Conservation (phyloP, 2,113 vertebrate species). For the Pseudorectes ferrugineus region DNA sequence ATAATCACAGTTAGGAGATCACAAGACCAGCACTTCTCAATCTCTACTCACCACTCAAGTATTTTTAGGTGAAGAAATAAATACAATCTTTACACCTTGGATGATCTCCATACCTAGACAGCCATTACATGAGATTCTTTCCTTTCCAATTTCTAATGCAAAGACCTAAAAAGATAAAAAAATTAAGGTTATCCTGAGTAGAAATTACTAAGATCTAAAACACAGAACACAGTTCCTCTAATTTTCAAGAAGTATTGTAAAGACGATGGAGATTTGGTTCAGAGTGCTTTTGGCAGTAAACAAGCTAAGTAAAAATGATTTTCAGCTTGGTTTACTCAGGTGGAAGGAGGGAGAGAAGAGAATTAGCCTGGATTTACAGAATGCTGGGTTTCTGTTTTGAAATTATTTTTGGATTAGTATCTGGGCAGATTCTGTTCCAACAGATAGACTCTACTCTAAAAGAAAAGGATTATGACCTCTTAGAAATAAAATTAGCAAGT, state of each 20-base stretch:
- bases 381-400: background rate
- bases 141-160: background rate
- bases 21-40: background rate
- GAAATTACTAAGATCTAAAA: background rate
- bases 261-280: background rate
- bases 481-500: background rate
- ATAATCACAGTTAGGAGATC: background rate
- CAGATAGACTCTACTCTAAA: background rate
- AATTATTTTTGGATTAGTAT: background rate
- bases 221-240: background rate
- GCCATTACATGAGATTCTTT: background rate
- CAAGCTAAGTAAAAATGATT: background rate
- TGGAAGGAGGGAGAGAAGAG: background rate
- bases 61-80: background rate
- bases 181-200: background rate
- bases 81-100: background rate
- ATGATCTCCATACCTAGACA: background rate
- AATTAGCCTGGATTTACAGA: background rate
- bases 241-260: background rate
- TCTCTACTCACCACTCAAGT: background rate
- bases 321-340: background rate
- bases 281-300: background rate
- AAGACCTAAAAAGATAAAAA: background rate
- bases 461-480: background rate
- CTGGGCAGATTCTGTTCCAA: background rate